Evolutionary conservation across 2,797 vertebrate species (phyloP).

Genomic region (Semotilus atromaculatus): DNA sequence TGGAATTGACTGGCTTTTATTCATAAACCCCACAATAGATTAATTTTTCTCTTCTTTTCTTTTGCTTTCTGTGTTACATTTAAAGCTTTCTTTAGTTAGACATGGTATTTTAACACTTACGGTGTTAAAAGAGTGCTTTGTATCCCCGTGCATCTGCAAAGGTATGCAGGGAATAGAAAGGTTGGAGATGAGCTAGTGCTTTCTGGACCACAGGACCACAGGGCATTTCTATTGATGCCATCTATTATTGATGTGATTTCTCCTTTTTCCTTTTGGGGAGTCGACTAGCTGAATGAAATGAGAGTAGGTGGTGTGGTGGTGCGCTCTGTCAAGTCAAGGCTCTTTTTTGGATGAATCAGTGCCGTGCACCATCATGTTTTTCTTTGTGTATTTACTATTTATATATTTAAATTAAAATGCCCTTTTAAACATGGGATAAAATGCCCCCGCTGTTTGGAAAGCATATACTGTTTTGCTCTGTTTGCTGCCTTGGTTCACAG

Average conservation of each 20-base stretch:
- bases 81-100: not conserved
- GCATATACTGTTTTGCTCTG: not conserved
- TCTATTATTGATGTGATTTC: slow-evolving; percentile 51
- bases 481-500: slow-evolving; percentile 17
- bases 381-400: slow-evolving; percentile 11
- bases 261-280: slow-evolving; percentile 21
- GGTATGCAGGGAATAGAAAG: slow-evolving; percentile 29
- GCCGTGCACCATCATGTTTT: not conserved
- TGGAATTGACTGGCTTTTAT: not conserved
- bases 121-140: slow-evolving; percentile 6
- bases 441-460: not conserved
- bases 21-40: not conserved
- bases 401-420: not conserved
- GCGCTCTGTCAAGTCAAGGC: not conserved
- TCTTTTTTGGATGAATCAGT: not conserved
- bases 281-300: slow-evolving; percentile 18
- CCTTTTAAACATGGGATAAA: not conserved
- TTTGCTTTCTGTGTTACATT: not conserved
- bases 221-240: slow-evolving; percentile 44
- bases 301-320: slow-evolving; percentile 3
- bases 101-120: not conserved
- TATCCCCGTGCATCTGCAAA: slow-evolving; percentile 9
- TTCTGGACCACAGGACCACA: slow-evolving; percentile 41
- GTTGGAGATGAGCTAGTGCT: slow-evolving; percentile 24
- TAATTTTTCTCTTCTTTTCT: not conserved